Percentiles rank a stretch among this genome's conserved stretches.
Conservation (phyloP, 2,113 vertebrate genomes). For the Hemibagrus wyckioides region DNA sequence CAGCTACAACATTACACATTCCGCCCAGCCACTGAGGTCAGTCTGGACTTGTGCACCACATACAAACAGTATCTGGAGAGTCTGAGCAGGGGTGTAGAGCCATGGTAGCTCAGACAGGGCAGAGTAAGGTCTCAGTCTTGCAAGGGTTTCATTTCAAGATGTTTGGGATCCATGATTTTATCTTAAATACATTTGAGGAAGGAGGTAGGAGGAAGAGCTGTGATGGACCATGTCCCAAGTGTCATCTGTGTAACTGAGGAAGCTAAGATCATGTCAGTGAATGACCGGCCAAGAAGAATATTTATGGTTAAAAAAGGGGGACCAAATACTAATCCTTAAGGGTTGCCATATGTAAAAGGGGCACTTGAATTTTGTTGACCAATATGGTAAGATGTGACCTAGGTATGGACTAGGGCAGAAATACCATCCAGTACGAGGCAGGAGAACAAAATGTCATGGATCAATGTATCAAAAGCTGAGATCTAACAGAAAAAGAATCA, state of each 20-base stretch:
- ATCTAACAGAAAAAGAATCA: no score
- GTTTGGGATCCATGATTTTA: not conserved
- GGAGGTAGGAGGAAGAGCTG: not conserved
- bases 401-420: no score
- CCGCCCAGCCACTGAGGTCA: not conserved
- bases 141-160: not conserved
- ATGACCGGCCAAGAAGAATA: not conserved
- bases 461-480: no score
- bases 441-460: no score
- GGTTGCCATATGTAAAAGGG: not conserved
- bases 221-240: not conserved
- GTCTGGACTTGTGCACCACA: not conserved
- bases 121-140: not conserved
- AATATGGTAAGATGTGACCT: not conserved
- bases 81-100: not conserved
- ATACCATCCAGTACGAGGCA: no score
- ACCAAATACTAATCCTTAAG: not conserved
- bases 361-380: not conserved
- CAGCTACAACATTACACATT: not conserved
- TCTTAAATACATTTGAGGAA: not conserved
- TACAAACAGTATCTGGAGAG: not conserved
- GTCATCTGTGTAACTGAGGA: not conserved
- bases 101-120: not conserved
- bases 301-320: not conserved
- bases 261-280: not conserved